Percentiles rank a stretch among this genome's conserved stretches.
Conservation (phyloP, 2,888 invertebrate genomes). For the Pogonocherus hispidulus region DNA sequence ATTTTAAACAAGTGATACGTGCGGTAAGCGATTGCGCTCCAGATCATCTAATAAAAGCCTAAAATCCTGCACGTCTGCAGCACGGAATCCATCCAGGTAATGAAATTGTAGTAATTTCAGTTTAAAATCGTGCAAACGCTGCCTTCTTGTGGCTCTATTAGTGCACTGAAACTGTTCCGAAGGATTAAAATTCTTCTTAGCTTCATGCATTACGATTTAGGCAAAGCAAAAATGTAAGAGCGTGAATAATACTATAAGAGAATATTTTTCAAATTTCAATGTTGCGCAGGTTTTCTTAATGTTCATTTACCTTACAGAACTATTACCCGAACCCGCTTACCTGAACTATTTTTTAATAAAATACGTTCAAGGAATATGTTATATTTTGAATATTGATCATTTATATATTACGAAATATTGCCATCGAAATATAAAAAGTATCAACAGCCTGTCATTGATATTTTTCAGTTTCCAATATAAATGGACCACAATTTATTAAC, state of each 20-base stretch:
- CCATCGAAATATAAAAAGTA: too few relatives aligned
- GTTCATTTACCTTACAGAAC: too few relatives aligned
- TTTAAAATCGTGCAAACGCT: slow-evolving; percentile 9
- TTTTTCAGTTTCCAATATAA: too few relatives aligned
- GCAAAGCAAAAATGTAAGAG: background rate
- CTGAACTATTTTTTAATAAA: too few relatives aligned
- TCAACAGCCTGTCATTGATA: too few relatives aligned
- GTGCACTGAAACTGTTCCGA: background rate
- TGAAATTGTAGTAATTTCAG: slow-evolving; percentile 6
- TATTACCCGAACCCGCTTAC: too few relatives aligned
- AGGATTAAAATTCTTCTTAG: background rate
- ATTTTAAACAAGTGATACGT: slow-evolving; percentile 40
- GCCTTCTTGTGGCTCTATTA: background rate
- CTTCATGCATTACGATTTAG: background rate
- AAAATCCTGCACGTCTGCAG: slow-evolving; percentile 9
- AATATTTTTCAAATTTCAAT: too few relatives aligned
- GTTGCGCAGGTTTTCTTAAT: too few relatives aligned
- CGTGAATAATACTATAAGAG: background rate
- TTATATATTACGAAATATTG: too few relatives aligned
- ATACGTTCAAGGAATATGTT: too few relatives aligned
- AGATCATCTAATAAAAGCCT: slow-evolving; percentile 6
- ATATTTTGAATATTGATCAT: too few relatives aligned
- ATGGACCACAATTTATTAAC: too few relatives aligned
- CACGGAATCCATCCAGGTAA: slow-evolving; percentile 2
- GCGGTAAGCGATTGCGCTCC: slow-evolving; percentile 24